Base-by-base conservation (phyloP, 2,113 vertebrate genomes). In the Tretioscincus oriximinensis region DNA sequence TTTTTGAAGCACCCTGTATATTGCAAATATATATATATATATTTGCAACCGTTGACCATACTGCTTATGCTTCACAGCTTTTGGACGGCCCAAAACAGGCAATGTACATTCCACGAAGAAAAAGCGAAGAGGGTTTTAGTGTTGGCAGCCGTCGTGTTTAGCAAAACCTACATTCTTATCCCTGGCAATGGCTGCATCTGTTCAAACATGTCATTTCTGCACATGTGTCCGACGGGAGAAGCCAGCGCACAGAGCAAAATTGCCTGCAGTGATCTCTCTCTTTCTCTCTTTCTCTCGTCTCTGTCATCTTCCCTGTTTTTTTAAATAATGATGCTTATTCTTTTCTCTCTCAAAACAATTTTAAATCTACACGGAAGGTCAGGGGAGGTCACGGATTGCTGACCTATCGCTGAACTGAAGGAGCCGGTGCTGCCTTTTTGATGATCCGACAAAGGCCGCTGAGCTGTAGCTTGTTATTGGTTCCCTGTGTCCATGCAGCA, bases 331-430 rank as follows among this genome's bases (percentile, higher is more conserved):
- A 76, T 69, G 35, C 68, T 81, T 70, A 90, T 91, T 88, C 90
- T 91, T 90, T 85, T 86, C 92, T 92, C 93, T 93, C 91, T 94
- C 91, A 93, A 95, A 96, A 96, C 95, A 93, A 91, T 93, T 92
- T 93, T 88, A 89, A 91, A 88, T 85, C 92, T 90, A 88, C 91
- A 92, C 84, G 87, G 88, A 91, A 90, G 94, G 88, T 94, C 88
- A 81, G 90, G 82, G 84, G 90, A 94, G 94, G 93, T 90, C 91
- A 85, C 64, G 84, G 35, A 91, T 94, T 93, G 92, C 92, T 95
- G 96, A 94, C 96, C 95, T 92, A 87, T 5, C 0, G 31, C 76
- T 94, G 95, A 96, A 95, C 95, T 90, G 93, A 87, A 85, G 78
- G 80, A 86, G 87, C 85, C 81, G 80, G 8, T 61, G 4, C 83